A percentile compares a stretch with the other conserved stretches of the same genome.
Conservation (phyloP, 2,888 invertebrate genomes). For the Megamerina dolium region DNA sequence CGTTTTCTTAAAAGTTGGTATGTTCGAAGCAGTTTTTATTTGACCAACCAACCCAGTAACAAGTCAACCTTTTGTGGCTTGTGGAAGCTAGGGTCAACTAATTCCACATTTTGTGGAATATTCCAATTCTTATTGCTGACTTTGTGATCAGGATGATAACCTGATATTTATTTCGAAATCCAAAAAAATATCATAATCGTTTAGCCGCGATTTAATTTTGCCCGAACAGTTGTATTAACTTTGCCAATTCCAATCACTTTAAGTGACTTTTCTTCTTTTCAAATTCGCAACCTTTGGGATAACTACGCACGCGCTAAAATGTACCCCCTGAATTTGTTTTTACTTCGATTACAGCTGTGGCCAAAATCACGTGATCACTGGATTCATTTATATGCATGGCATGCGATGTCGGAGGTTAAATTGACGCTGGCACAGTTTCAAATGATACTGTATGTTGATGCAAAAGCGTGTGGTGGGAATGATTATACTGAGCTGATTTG, state of each 20-base stretch:
- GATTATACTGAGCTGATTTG: conserved; percentile 11
- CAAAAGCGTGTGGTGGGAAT: conserved; percentile 11
- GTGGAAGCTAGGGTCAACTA: conserved; percentile 14
- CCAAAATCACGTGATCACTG: conserved; percentile 11
- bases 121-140: conserved; percentile 9
- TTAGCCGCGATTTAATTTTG: conserved; percentile 3
- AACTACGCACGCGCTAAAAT: conserved; percentile 6
- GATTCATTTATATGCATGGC: conserved; percentile 6
- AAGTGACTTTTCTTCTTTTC: conserved; percentile 4
- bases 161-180: conserved; percentile 8
- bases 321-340: conserved; percentile 5
- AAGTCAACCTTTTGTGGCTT: conserved; percentile 12
- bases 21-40: conserved; percentile 8
- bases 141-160: conserved; percentile 8
- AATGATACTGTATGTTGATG: conserved; percentile 13
- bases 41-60: conserved; percentile 11
- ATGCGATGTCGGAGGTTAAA: conserved; percentile 1
- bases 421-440: not conserved
- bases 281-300: conserved; percentile 5
- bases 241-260: too few relatives aligned
- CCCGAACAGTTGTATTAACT: conserved; percentile 5
- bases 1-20: conserved; percentile 14
- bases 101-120: conserved; percentile 10
- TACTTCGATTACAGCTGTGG: conserved; percentile 11
- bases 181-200: conserved; percentile 6